Conservation (phyloP, 2,888 invertebrate species). For the Cyclophora punctaria region DNA sequence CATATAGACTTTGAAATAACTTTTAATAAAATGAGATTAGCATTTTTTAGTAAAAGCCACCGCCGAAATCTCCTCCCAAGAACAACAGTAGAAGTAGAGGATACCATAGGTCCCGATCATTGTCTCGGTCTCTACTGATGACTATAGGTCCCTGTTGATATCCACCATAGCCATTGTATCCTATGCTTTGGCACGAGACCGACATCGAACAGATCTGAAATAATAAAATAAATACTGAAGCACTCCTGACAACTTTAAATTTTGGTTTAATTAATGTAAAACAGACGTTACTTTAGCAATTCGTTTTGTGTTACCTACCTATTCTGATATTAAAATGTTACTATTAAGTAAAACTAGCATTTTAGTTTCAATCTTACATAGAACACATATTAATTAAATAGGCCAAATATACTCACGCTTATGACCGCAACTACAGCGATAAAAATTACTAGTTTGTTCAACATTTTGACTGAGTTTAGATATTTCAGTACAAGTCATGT, state of each 20-base stretch:
- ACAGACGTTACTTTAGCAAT: no score
- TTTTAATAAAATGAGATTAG: no score
- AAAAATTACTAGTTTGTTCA: conserved; percentile 14
- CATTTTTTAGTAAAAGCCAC: not conserved
- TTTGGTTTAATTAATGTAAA: no score
- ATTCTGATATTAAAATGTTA: no score
- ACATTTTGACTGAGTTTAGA: conserved; percentile 7
- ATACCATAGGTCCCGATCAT: conserved; percentile 29
- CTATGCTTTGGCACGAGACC: conserved; percentile 23
- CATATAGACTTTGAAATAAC: no score
- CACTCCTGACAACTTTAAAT: no score
- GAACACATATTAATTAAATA: conserved; percentile 23
- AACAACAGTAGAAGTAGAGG: conserved; percentile 35
- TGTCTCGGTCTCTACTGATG: conserved; percentile 22
- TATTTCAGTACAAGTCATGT: not conserved
- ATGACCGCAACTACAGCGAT: conserved; percentile 13
- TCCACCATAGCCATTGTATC: conserved; percentile 11
- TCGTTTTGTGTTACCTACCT: no score
- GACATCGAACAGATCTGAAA: conserved; percentile 27
- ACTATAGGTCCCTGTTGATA: conserved; percentile 29
- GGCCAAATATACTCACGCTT: conserved; percentile 9
- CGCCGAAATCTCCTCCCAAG: conserved; percentile 22
- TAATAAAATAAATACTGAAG: no score
- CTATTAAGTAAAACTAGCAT: no score
- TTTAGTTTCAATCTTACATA: conserved; percentile 4